phyloP scores from a whole-genome alignment of 2,797 vertebrate genomes.

The Chloroceryle amazona region DNA sequence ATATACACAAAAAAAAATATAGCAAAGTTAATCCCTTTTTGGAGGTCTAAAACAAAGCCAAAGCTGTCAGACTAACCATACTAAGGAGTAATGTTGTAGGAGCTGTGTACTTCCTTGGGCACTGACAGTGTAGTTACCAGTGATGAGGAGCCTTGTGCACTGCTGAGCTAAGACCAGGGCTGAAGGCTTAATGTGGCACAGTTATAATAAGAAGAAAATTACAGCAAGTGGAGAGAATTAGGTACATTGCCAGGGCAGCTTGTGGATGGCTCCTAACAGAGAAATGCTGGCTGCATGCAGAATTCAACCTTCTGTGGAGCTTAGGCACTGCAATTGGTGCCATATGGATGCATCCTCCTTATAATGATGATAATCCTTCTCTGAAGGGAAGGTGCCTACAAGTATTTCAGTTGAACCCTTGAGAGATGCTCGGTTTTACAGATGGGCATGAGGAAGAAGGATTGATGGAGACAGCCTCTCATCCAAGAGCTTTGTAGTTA shows the following conservation, averaged over 20 bases:
- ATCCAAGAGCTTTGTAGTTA: not conserved
- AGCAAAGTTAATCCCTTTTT: not conserved
- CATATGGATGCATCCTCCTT: not conserved
- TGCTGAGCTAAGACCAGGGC: not conserved
- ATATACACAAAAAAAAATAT: not conserved
- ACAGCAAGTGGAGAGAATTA: not conserved
- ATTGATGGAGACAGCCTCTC: not conserved
- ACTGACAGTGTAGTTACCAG: not conserved
- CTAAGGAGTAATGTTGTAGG: not conserved
- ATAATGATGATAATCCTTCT: too few species aligned
- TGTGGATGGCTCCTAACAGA: not conserved
- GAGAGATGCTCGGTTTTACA: not conserved
- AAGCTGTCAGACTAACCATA: not conserved
- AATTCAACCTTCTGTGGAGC: not conserved
- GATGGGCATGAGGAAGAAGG: not conserved
- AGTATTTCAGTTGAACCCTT: not conserved
- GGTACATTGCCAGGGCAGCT: too few species aligned
- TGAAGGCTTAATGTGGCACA: not conserved
- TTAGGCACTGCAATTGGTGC: not conserved
- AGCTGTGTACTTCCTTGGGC: not conserved
- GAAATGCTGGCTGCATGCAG: not conserved
- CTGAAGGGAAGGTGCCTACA: not conserved
- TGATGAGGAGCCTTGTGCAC: not conserved
- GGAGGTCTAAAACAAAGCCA: not conserved
- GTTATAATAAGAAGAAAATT: not conserved